A percentile compares a stretch with the other conserved stretches of the same genome.
Evolutionary conservation across 92 coral and sea anemone species (phyloP).

Genomic region (Heteractis magnifica): DNA sequence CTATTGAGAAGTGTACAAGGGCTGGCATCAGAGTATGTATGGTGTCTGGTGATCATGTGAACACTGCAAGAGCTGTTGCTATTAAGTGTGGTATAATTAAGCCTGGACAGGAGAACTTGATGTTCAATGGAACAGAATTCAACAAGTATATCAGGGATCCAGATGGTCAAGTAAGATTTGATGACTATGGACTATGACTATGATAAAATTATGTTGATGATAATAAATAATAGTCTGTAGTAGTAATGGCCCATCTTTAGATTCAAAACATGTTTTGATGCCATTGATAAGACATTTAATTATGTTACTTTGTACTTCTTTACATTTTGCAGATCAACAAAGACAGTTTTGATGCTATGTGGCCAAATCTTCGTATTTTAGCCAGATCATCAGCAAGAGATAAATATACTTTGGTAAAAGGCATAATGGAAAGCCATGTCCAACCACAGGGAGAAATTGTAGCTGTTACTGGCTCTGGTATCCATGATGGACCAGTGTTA

Average conservation of each 20-base stretch:
- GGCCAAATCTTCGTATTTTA: constrained; percentile 75
- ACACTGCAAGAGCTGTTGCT: constrained; percentile 83
- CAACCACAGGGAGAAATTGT: constrained; percentile 79
- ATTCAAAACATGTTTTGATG: too few relatives aligned
- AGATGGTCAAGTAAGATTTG: constrained; percentile 58
- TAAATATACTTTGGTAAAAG: constrained; percentile 72
- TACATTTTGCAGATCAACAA: constrained; percentile 49
- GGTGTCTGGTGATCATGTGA: constrained; percentile 78
- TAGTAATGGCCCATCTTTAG: too few relatives aligned
- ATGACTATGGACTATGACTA: not conserved
- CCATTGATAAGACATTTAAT: too few relatives aligned
- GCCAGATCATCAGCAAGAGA: constrained; percentile 76
- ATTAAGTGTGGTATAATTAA: constrained; percentile 71
- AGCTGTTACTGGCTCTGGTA: constrained; percentile 85
- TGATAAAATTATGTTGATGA: too few relatives aligned
- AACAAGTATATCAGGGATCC: constrained; percentile 79
- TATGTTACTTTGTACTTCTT: not conserved
- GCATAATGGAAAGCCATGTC: constrained; percentile 67
- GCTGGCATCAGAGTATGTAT: constrained; percentile 88
- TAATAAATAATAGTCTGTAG: too few relatives aligned
- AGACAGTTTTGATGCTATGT: constrained; percentile 78
- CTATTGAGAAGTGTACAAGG: constrained; percentile 63
- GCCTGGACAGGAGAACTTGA: constrained; percentile 59
- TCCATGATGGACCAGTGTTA: constrained; percentile 82
- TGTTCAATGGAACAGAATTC: constrained; percentile 72